A percentile compares a stretch with the other conserved stretches of the same genome.
Evolutionary conservation across 2,113 vertebrate species (phyloP).

Genomic region (Dipodomys ordii): DNA sequence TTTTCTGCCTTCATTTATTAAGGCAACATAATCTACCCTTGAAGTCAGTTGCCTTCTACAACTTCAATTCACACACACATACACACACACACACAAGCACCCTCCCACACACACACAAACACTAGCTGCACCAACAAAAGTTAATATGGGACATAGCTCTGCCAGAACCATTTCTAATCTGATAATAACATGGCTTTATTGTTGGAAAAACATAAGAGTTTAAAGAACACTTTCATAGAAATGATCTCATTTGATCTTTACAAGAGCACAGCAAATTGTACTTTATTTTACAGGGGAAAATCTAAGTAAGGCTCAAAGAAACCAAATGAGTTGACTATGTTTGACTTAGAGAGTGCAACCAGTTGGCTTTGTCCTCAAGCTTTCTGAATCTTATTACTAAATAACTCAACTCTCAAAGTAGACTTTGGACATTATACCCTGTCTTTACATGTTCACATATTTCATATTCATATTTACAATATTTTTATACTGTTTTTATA

Average conservation of each 20-base stretch:
- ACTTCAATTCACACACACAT: too few relatives aligned
- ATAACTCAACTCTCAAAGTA: neutral
- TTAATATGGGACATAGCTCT: neutral
- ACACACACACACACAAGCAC: too few relatives aligned
- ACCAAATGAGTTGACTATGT: neutral
- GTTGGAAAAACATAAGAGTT: slow-evolving; percentile 8
- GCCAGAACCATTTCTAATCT: neutral
- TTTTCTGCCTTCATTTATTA: neutral
- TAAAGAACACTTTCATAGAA: slow-evolving; percentile 35
- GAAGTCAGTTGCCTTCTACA: neutral
- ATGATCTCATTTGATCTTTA: slow-evolving; percentile 60
- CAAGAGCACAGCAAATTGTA: slow-evolving; percentile 25
- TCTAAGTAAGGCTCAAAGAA: slow-evolving; percentile 5
- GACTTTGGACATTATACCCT: neutral
- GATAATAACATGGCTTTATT: neutral
- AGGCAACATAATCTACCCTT: neutral
- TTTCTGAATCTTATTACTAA: slow-evolving; percentile 7
- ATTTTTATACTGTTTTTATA: neutral
- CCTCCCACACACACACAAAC: neutral
- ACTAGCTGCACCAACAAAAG: neutral
- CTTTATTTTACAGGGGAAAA: slow-evolving; percentile 56
- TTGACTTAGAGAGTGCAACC: neutral
- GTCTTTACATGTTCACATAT: neutral
- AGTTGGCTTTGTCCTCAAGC: neutral
- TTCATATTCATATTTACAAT: neutral